phyloP scores from a whole-genome alignment of 1,140 invertebrate species.

The Dryas iulia region DNA sequence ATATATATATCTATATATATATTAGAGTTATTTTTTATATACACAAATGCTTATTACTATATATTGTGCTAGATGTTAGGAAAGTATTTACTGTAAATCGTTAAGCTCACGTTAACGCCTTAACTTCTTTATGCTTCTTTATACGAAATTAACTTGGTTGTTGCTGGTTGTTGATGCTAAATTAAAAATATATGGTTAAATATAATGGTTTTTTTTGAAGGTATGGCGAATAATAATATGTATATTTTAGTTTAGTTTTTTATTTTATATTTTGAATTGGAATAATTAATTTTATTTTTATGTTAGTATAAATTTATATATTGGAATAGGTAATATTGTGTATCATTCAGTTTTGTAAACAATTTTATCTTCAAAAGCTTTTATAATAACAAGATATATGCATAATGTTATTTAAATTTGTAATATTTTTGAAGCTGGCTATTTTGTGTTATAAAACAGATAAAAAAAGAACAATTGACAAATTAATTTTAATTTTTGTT shows the following conservation, averaged over 20 bases:
- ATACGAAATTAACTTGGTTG: slow-evolving; percentile 8
- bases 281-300: too few relatives aligned
- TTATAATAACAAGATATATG: background rate
- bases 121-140: background rate
- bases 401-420: background rate
- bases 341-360: background rate
- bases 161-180: slow-evolving; percentile 13
- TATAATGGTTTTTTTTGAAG: too few relatives aligned
- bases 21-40: slow-evolving; percentile 2
- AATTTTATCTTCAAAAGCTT: background rate
- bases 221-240: too few relatives aligned
- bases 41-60: slow-evolving; percentile 1
- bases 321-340: background rate
- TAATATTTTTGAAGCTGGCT: background rate
- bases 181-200: too few relatives aligned
- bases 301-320: background rate
- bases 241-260: too few relatives aligned
- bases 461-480: background rate
- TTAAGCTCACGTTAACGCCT: background rate
- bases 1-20: too few relatives aligned
- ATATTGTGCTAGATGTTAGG: background rate
- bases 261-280: too few relatives aligned
- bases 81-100: background rate
- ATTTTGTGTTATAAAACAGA: background rate
- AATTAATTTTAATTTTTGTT: background rate